Evolutionary conservation across 2,888 invertebrate genomes (phyloP).

Genomic region (Xestobium rufovillosum): DNA sequence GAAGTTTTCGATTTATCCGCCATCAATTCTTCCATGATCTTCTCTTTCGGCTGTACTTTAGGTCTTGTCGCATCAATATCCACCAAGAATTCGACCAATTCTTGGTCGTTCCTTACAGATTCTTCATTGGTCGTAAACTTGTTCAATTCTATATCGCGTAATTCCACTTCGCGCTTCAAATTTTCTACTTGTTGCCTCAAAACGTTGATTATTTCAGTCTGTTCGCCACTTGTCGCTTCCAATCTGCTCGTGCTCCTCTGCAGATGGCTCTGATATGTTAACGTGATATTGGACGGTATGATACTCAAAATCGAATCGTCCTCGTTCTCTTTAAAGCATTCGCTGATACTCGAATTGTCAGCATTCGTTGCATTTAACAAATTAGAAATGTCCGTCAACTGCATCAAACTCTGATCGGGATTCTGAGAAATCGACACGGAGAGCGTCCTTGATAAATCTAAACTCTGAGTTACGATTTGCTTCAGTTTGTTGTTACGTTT

Average conservation of each 20-base stretch:
- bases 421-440: slow-evolving; percentile 41
- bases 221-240: slow-evolving; percentile 17
- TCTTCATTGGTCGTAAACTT: slow-evolving; percentile 26
- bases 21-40: slow-evolving; percentile 2
- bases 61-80: slow-evolving; percentile 17
- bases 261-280: slow-evolving; percentile 37
- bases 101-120: slow-evolving; percentile 21
- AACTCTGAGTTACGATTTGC: slow-evolving; percentile 48
- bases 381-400: slow-evolving; percentile 45
- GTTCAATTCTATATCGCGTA: slow-evolving; percentile 37
- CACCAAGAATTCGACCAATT: slow-evolving; percentile 21
- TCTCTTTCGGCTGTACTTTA: slow-evolving; percentile 4
- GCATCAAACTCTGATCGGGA: slow-evolving; percentile 45
- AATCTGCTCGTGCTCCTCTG: slow-evolving; percentile 28
- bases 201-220: slow-evolving; percentile 30
- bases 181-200: slow-evolving; percentile 39
- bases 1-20: slow-evolving; percentile 22
- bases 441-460: slow-evolving; percentile 48
- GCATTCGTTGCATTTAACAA: slow-evolving; percentile 37
- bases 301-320: slow-evolving; percentile 29
- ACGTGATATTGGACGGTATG: slow-evolving; percentile 32
- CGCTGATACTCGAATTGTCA: slow-evolving; percentile 26
- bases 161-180: slow-evolving; percentile 37
- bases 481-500: slow-evolving; percentile 47
- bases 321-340: slow-evolving; percentile 21